Conservation (phyloP, 2,888 invertebrate genomes). For the Tetranychus truncatus region DNA sequence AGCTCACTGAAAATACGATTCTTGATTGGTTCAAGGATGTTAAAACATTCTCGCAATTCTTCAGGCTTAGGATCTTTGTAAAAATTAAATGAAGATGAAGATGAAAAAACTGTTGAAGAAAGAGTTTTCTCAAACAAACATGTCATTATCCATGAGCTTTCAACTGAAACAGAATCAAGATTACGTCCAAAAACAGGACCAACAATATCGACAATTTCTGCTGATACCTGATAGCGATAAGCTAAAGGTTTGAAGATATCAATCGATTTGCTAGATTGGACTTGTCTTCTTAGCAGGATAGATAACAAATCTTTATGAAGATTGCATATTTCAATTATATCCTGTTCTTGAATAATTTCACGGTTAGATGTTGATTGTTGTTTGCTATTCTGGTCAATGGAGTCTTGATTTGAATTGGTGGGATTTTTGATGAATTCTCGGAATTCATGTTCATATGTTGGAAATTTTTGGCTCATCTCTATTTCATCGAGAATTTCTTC, state of each 20-base stretch:
- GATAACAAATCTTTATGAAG: neutral
- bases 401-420: neutral
- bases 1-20: conserved; percentile 42
- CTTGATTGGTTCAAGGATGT: conserved; percentile 48
- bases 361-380: neutral
- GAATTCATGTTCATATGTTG: conserved; percentile 34
- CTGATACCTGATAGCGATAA: neutral
- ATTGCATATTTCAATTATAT: neutral
- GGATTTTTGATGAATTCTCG: conserved; percentile 30
- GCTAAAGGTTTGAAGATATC: neutral
- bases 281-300: neutral
- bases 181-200: conserved; percentile 7
- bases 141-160: conserved; percentile 30
- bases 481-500: conserved; percentile 33
- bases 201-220: neutral
- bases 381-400: neutral
- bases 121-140: neutral
- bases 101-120: neutral
- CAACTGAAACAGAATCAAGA: conserved; percentile 28
- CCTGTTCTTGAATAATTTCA: conserved; percentile 26
- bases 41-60: conserved; percentile 53
- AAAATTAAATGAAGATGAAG: conserved; percentile 41
- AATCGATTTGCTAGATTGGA: neutral
- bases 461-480: conserved; percentile 33
- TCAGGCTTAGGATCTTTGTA: conserved; percentile 63